Percentiles rank a stretch among this genome's conserved stretches.
Evolutionary conservation across 2,797 vertebrate genomes (phyloP).

Genomic region (Sandelia bainsii): DNA sequence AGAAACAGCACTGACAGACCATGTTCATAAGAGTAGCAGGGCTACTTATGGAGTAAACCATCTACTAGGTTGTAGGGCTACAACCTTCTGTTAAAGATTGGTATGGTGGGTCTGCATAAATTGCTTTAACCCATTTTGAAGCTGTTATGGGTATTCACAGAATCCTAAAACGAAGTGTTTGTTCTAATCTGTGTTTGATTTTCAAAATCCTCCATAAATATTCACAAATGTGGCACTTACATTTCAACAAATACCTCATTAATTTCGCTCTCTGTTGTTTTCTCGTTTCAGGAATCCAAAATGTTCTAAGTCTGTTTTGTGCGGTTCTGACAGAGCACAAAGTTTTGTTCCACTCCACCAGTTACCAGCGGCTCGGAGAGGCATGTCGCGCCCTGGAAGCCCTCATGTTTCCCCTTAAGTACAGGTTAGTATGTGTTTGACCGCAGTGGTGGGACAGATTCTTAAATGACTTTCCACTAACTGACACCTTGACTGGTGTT

Average conservation of each 20-base stretch:
- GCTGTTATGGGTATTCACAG: slow-evolving; percentile 8
- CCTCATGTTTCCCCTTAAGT: slow-evolving; percentile 98
- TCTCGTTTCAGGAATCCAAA: slow-evolving; percentile 92
- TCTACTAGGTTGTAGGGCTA: neutral
- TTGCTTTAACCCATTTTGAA: slow-evolving; percentile 13
- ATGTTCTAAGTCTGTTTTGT: slow-evolving; percentile 96
- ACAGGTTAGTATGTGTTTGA: slow-evolving; percentile 86
- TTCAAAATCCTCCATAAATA: slow-evolving; percentile 36
- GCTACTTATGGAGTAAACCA: too few species aligned
- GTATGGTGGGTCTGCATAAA: neutral
- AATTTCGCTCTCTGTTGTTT: slow-evolving; percentile 46
- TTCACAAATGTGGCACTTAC: slow-evolving; percentile 26
- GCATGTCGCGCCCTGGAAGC: slow-evolving; percentile 95
- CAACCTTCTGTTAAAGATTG: neutral
- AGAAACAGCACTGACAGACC: too few species aligned
- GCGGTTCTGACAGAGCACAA: slow-evolving; percentile 98
- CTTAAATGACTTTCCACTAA: slow-evolving; percentile 43
- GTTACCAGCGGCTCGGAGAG: slow-evolving; percentile 97
- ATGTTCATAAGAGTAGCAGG: too few species aligned
- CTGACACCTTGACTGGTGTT: slow-evolving; percentile 3
- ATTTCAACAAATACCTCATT: slow-evolving; percentile 55
- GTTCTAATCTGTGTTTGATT: slow-evolving; percentile 44
- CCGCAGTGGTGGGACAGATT: neutral
- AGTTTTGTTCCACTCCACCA: slow-evolving; percentile 97
- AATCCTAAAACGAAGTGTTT: slow-evolving; percentile 33